These are phyloP conservation scores for Entelurus aequoreus DNA, from an alignment of 2,113 vertebrate genomes.

Conservation along the genomic window DNA sequence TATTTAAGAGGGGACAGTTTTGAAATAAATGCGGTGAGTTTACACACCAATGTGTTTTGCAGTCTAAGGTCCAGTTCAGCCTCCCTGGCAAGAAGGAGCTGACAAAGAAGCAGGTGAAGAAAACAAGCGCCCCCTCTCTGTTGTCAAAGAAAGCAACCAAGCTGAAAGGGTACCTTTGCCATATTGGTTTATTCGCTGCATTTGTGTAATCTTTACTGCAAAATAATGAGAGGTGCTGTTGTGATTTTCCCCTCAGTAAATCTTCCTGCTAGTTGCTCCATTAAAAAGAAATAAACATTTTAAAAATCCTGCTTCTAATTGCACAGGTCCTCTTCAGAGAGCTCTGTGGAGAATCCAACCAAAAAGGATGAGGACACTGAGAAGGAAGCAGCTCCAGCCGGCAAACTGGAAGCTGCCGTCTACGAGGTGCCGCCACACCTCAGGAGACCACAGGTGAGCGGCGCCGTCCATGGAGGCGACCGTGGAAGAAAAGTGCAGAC, in stretches of 20 bases:
- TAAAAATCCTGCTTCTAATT: background rate
- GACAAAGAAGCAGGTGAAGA: conserved; percentile 43
- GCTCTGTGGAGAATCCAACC: conserved; percentile 34
- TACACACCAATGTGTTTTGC: background rate
- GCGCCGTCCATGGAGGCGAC: fast-evolving
- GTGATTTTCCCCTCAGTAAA: too few species aligned
- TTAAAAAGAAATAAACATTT: too few species aligned
- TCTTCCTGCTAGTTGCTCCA: too few species aligned
- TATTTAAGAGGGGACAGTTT: background rate
- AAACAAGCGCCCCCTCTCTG: conserved; percentile 14
- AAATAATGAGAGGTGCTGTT: too few species aligned
- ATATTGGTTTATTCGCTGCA: background rate
- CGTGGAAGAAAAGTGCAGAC: background rate
- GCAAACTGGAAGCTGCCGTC: conserved; percentile 25
- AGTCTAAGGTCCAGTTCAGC: conserved; percentile 65
- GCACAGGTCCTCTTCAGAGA: conserved; percentile 43
- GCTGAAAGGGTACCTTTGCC: conserved; percentile 47
- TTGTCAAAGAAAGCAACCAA: conserved; percentile 41
- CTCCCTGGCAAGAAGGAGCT: conserved; percentile 54
- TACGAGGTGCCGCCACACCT: conserved; percentile 39
- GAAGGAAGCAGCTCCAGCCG: conserved; percentile 22
- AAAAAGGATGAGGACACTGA: background rate
- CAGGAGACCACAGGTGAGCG: conserved; percentile 33
- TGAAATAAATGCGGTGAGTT: background rate
- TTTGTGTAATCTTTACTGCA: too few species aligned